phyloP scores from a whole-genome alignment of 2,888 invertebrate genomes.

The Psococerastis gibbosa region DNA sequence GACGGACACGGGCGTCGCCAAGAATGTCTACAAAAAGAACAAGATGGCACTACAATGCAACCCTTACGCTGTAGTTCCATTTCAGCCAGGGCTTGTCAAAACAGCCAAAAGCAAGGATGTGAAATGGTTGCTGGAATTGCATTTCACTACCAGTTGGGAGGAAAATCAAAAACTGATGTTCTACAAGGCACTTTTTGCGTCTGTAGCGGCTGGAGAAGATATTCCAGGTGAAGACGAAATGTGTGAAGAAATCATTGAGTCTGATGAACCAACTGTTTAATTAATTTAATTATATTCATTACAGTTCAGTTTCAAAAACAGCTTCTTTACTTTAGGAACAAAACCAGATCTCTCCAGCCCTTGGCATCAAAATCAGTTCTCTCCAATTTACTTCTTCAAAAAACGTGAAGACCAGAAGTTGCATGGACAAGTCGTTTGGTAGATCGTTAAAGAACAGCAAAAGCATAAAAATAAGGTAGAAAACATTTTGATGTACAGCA shows the following conservation, averaged over 20 bases:
- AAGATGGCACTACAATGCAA: not conserved
- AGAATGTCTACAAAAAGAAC: constrained; percentile 10
- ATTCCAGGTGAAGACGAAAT: not conserved
- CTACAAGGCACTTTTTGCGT: not conserved
- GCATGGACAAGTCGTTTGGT: too few species aligned
- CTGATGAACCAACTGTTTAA: not conserved
- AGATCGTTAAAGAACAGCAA: too few species aligned
- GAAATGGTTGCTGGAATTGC: constrained; percentile 10
- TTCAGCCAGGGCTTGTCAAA: not conserved
- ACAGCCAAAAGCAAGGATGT: constrained; percentile 11
- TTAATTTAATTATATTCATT: too few species aligned
- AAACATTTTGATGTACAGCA: too few species aligned
- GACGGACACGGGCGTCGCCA: constrained; percentile 1
- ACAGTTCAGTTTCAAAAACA: too few species aligned
- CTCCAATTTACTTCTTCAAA: too few species aligned
- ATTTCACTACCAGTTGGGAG: constrained; percentile 10
- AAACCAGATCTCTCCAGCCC: too few species aligned
- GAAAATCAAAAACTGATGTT: constrained; percentile 10
- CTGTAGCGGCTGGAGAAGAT: not conserved
- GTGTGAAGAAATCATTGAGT: not conserved
- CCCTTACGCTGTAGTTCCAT: constrained; percentile 8
- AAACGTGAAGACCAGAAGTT: too few species aligned
- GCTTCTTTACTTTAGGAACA: too few species aligned
- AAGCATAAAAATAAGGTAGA: too few species aligned
- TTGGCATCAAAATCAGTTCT: too few species aligned